Conservation (phyloP, 1,140 invertebrate species). For the Bradynema listronoti region DNA sequence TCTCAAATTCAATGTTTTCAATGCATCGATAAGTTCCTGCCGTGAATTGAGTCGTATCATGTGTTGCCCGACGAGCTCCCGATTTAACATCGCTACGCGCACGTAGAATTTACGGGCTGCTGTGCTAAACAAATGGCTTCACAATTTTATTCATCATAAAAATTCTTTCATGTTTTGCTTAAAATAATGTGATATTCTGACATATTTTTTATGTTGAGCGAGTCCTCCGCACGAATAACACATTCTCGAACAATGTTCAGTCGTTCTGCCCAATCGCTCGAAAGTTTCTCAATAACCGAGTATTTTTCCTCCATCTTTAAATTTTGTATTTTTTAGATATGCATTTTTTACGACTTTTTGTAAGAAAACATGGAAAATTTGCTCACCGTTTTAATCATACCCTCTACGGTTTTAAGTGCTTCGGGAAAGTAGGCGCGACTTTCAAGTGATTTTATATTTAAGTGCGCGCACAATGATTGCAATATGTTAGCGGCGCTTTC, state of each 20-base stretch:
- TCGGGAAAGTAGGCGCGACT: conserved; percentile 30
- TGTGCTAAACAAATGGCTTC: conserved; percentile 13
- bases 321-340: conserved; percentile 11
- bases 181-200: background rate
- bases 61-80: conserved; percentile 34
- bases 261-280: conserved; percentile 36
- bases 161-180: background rate
- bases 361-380: background rate
- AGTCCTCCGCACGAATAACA: conserved; percentile 42
- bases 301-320: conserved; percentile 43
- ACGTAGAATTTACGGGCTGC: conserved; percentile 34
- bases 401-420: conserved; percentile 10
- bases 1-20: conserved; percentile 29
- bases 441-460: conserved; percentile 24
- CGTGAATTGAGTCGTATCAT: conserved; percentile 21
- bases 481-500: conserved; percentile 23
- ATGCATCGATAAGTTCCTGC: conserved; percentile 23
- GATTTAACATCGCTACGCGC: conserved; percentile 37
- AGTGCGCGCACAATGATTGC: conserved; percentile 23
- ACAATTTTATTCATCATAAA: no score
- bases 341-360: conserved; percentile 3
- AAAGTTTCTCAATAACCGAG: conserved; percentile 32
- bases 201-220: conserved; percentile 23
- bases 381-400: conserved; percentile 13
- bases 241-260: conserved; percentile 42